Base-by-base conservation (phyloP, 1,140 invertebrate species). In the Zaprionus nigranus region DNA sequence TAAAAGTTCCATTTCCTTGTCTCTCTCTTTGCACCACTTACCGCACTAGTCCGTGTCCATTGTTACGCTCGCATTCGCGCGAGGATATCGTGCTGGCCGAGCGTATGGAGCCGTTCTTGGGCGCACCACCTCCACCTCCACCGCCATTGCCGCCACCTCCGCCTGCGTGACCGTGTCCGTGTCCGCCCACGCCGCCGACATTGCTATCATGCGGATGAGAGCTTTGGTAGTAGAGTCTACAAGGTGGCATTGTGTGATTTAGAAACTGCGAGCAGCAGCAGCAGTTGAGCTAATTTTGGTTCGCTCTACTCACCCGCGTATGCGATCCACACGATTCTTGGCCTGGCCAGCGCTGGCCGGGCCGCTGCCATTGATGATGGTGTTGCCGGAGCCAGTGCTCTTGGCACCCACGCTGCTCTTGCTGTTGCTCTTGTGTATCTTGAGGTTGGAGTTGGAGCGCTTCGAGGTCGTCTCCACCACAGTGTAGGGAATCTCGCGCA, bases 401-500 rank as follows among this genome's bases (percentile, higher is more conserved):
- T 92, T 91, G 53, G 91, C 91, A 0, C 91, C 91, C 34, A 92
- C 91, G 51, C 91, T 92, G 59, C 81, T 91, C 74, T 91, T 92
- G 61, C 91, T 92, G 70, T 82, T 92, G 70, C 92, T 92, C 78
- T 93, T 92, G 72, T 93, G 92, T 13, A 93, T 92, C 80, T 92
- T 92, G 5, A 92, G 68, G 74, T 92, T 91, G 13, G 87, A 85
- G 43, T 82, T 84, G 38, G 91, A 87, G 5, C 91, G 91, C 58
- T 93, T 93, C 12, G 92, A 91, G 22, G 94, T 95, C 12, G 95
- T 95, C 93, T 97, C 95, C 3, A 99, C 97, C 62, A 98, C 97
- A 3, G 97, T 98, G 92, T 98, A 99, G 3, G 98, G 97, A 79
- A 99, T 99, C 93, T 99, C 97, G 78, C 96, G 95, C 4, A 98